phyloP scores from a whole-genome alignment of 2,888 invertebrate genomes.

The Ischnus inquisitorius region DNA sequence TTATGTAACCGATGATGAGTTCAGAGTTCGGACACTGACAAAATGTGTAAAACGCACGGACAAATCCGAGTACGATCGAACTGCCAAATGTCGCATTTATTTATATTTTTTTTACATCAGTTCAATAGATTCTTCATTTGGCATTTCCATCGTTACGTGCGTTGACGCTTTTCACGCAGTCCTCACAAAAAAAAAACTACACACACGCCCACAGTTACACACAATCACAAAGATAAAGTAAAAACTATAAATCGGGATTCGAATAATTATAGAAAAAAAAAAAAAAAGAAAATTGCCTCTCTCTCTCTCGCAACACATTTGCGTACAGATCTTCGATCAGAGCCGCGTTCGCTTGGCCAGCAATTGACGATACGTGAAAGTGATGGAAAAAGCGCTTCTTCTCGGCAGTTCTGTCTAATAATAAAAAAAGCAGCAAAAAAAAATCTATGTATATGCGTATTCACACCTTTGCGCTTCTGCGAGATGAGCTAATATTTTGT shows the following conservation, averaged over 20 bases:
- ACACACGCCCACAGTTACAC: constrained; percentile 37
- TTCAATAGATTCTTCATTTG: constrained; percentile 39
- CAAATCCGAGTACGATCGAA: constrained; percentile 40
- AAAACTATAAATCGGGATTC: constrained; percentile 27
- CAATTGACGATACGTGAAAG: constrained; percentile 51
- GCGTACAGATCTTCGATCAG: constrained; percentile 52
- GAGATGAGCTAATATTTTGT: constrained; percentile 62
- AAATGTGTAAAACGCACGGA: constrained; percentile 60
- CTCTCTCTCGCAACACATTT: constrained; percentile 57
- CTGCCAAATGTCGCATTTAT: too few relatives aligned
- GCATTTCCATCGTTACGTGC: constrained; percentile 54
- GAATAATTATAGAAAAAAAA: constrained; percentile 22
- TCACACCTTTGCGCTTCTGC: constrained; percentile 63
- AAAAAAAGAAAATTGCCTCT: constrained; percentile 31
- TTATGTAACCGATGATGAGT: constrained; percentile 65
- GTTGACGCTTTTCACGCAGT: constrained; percentile 62
- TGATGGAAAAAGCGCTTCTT: constrained; percentile 58
- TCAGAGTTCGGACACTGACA: constrained; percentile 68
- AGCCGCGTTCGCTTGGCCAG: constrained; percentile 64
- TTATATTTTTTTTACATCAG: neutral
- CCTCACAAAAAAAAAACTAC: constrained; percentile 44
- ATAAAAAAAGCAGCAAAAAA: constrained; percentile 27
- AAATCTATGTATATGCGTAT: constrained; percentile 39
- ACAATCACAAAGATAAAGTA: constrained; percentile 18
- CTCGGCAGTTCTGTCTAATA: constrained; percentile 52